Evolutionary conservation across 2,113 vertebrate species (phyloP).

Genomic region (Elephas maximus): DNA sequence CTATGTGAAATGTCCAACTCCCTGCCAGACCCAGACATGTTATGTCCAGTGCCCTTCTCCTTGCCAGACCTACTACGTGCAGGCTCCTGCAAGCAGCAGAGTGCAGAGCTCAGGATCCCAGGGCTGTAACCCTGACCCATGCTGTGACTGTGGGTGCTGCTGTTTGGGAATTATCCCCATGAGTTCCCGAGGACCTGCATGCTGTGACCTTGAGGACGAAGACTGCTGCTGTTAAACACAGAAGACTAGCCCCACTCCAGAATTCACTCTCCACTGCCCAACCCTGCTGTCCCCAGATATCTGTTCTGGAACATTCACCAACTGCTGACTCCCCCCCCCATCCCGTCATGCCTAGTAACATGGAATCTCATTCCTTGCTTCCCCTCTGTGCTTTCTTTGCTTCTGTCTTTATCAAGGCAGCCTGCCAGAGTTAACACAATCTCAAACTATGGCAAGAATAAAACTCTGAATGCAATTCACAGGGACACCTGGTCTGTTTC

Average conservation of each 20-base stretch:
- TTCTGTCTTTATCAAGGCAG: conserved; percentile 70
- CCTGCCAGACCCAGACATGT: conserved; percentile 32
- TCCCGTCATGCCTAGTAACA: neutral
- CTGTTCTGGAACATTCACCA: neutral
- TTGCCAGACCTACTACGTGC: conserved; percentile 56
- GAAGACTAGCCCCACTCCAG: neutral
- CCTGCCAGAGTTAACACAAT: conserved; percentile 67
- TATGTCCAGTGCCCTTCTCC: conserved; percentile 59
- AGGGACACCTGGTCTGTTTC: neutral
- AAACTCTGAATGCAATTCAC: conserved; percentile 55
- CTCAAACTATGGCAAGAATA: conserved; percentile 81
- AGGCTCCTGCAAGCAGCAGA: neutral
- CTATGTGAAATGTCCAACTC: neutral
- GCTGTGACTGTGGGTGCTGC: conserved; percentile 40
- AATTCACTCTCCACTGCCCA: too few relatives aligned
- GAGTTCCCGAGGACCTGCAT: conserved; percentile 79
- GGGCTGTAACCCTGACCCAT: conserved; percentile 54
- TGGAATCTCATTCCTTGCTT: neutral
- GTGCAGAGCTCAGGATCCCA: neutral
- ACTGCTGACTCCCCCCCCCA: neutral
- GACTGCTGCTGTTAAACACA: conserved; percentile 73
- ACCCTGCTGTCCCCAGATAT: neutral
- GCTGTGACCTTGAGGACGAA: conserved; percentile 63
- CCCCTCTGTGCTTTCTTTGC: neutral
- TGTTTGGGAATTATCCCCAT: conserved; percentile 85